These are phyloP conservation scores for Lithophane leautieri DNA, from an alignment of 2,888 invertebrate genomes.

Conservation along the genomic window DNA sequence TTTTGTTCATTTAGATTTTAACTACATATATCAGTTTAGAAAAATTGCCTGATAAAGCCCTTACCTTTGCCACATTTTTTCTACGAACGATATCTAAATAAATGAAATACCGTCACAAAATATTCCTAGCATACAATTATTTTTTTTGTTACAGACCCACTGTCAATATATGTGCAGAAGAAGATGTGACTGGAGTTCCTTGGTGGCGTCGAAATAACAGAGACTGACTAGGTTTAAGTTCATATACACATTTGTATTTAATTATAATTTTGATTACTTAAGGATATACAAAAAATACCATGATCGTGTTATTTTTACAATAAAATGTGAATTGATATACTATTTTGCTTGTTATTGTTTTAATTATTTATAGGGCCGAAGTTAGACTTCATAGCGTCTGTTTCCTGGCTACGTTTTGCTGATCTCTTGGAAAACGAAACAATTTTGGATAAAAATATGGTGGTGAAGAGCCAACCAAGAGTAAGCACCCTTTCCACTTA, in stretches of 20 bases:
- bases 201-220: conserved; percentile 87
- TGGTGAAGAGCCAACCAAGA: neutral
- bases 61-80: neutral
- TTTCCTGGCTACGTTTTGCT: neutral
- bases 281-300: conserved; percentile 66
- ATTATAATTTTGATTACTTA: conserved; percentile 64
- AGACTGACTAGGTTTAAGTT: conserved; percentile 87
- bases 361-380: neutral
- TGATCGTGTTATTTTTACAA: conserved; percentile 73
- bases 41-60: neutral
- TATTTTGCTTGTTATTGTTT: conserved; percentile 4
- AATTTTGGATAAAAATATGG: neutral
- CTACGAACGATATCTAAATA: neutral
- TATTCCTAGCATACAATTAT: neutral
- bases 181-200: conserved; percentile 86
- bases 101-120: neutral
- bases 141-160: conserved; percentile 76
- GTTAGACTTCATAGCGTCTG: neutral
- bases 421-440: neutral
- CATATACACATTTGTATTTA: conserved; percentile 65
- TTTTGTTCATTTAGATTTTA: neutral
- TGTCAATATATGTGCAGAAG: conserved; percentile 79
- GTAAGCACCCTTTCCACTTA: neutral
- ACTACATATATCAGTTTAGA: no score
- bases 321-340: conserved; percentile 63